phyloP scores from a whole-genome alignment of 2,797 vertebrate species.

The Platyrinchus mystaceus region DNA sequence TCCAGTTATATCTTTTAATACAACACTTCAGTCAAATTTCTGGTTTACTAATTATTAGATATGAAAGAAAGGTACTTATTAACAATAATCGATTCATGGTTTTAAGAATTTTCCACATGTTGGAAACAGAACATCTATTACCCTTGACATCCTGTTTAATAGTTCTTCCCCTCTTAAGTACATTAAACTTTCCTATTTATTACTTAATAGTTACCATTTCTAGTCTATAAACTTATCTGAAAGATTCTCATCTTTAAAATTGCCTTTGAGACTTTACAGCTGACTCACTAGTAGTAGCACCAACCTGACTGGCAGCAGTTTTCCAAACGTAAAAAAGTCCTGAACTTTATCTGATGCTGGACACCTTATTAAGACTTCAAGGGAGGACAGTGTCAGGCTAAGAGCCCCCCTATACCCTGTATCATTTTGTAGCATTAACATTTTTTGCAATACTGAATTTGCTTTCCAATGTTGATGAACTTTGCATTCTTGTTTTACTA shows the following conservation, averaged over 20 bases:
- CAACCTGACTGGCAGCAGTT: background rate
- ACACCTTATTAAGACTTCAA: background rate
- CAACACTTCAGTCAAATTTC: background rate
- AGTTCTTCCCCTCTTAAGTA: conserved; percentile 17
- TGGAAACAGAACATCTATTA: background rate
- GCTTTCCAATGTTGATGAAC: background rate
- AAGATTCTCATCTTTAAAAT: background rate
- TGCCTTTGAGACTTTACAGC: background rate
- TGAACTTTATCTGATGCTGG: background rate
- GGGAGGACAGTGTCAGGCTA: background rate
- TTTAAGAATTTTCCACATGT: background rate
- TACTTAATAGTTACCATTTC: background rate
- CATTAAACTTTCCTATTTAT: conserved; percentile 32
- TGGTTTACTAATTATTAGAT: background rate
- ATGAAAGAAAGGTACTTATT: background rate
- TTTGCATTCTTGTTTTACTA: background rate
- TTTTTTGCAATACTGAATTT: background rate
- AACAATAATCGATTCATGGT: background rate
- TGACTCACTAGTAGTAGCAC: background rate
- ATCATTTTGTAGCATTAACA: background rate
- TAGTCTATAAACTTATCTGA: conserved; percentile 13
- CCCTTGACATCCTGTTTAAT: conserved; percentile 31
- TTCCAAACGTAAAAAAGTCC: background rate
- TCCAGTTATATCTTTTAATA: background rate
- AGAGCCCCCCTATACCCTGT: background rate